phyloP scores from a whole-genome alignment of 2,113 vertebrate species.

The Chloebia gouldiae region DNA sequence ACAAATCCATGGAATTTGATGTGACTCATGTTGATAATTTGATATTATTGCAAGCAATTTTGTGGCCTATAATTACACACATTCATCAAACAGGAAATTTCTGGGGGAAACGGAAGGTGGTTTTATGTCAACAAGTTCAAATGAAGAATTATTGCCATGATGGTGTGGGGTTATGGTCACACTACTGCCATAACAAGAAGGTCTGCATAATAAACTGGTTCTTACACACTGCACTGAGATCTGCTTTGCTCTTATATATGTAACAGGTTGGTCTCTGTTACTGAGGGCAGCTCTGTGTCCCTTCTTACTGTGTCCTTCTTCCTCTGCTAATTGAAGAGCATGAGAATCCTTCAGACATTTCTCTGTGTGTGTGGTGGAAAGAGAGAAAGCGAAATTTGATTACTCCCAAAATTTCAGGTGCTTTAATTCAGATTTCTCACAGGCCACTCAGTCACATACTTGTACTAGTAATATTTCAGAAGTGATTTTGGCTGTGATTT shows the following conservation, averaged over 20 bases:
- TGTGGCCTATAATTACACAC: background rate
- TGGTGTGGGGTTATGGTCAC: rapidly evolving
- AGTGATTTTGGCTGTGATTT: background rate
- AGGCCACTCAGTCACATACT: background rate
- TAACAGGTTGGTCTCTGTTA: too few relatives aligned
- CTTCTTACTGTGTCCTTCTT: background rate
- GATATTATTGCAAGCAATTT: background rate
- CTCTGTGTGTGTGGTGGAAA: background rate
- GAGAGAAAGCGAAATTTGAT: background rate
- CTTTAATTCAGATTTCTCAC: background rate
- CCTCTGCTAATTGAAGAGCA: background rate
- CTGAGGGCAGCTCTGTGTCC: background rate
- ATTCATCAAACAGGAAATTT: background rate
- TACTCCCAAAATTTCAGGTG: background rate
- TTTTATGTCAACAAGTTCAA: background rate
- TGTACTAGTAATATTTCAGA: background rate
- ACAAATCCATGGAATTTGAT: background rate
- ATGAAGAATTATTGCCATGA: background rate
- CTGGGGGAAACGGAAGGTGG: background rate
- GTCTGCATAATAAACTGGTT: background rate
- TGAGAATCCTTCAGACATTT: background rate
- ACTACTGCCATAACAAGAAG: background rate
- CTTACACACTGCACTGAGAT: background rate
- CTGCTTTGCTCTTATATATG: background rate
- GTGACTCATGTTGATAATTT: background rate